Evolutionary conservation across 2,888 invertebrate species (phyloP).

Genomic region (Craniophora ligustri): DNA sequence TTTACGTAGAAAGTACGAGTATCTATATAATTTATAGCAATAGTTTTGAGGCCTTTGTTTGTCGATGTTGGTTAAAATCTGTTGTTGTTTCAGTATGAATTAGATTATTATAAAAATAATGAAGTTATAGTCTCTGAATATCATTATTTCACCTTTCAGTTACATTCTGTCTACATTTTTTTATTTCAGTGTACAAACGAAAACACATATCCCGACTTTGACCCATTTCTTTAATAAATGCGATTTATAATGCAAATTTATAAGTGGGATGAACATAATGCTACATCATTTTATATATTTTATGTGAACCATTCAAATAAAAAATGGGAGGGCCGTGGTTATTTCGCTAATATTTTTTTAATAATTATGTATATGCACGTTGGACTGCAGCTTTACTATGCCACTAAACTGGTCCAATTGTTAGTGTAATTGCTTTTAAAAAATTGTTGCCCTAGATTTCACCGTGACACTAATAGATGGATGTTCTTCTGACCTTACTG

Average conservation of each 20-base stretch:
- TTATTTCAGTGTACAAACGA: constrained; percentile 42
- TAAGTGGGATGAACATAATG: constrained; percentile 28
- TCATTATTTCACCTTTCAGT: constrained; percentile 8
- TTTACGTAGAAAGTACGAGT: too few relatives aligned
- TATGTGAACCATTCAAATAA: constrained; percentile 22
- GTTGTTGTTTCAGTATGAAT: too few relatives aligned
- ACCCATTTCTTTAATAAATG: constrained; percentile 31
- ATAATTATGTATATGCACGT: background rate
- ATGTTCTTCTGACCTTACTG: too few relatives aligned
- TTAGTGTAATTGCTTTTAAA: too few relatives aligned
- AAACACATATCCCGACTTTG: constrained; percentile 43
- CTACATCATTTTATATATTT: constrained; percentile 24
- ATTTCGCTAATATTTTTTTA: constrained; percentile 4
- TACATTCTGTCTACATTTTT: constrained; percentile 23
- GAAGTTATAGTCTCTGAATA: too few relatives aligned
- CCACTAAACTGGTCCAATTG: too few relatives aligned
- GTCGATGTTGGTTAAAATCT: too few relatives aligned
- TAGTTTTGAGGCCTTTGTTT: too few relatives aligned
- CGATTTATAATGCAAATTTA: constrained; percentile 31
- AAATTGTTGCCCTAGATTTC: too few relatives aligned
- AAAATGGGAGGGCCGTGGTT: constrained; percentile 4
- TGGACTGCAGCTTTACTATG: too few relatives aligned
- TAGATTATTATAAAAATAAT: background rate
- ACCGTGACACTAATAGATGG: too few relatives aligned
- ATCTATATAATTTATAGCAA: too few relatives aligned